Conservation (phyloP, 2,113 vertebrate species). For the Gulo gulo region DNA sequence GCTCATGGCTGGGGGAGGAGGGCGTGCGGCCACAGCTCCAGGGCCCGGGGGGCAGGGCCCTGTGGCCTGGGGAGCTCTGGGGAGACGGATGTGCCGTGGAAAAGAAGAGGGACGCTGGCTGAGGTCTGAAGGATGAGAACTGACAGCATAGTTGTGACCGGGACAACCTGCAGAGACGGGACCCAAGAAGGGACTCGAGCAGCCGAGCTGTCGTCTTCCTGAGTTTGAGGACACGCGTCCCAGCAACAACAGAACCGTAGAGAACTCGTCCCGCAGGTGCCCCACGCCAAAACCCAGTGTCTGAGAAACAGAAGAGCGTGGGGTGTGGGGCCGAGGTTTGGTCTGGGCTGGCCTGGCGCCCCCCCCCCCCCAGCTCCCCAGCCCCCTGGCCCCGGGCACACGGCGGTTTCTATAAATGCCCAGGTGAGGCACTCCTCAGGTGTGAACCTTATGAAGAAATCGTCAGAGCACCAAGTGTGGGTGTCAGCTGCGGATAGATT, state of each 20-base stretch:
- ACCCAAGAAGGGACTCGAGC: accelerated
- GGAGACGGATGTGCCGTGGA: background rate
- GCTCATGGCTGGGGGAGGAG: background rate
- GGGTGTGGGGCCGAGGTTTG: accelerated
- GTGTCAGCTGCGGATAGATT: too few species aligned
- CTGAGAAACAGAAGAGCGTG: background rate
- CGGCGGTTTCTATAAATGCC: background rate
- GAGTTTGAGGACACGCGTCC: background rate
- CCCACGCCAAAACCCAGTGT: background rate
- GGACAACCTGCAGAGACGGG: background rate
- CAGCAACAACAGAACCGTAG: background rate
- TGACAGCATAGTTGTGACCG: accelerated
- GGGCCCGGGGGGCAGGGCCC: background rate
- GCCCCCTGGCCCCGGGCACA: too few species aligned
- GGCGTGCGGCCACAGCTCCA: accelerated
- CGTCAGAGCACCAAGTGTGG: background rate
- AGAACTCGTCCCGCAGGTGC: too few species aligned
- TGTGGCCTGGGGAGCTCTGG: background rate
- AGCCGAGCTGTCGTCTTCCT: background rate
- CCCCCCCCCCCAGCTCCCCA: background rate
- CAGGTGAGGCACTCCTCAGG: background rate
- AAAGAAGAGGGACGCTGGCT: background rate
- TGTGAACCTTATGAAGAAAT: background rate
- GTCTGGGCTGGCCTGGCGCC: accelerated
- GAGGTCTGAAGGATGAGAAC: background rate